phyloP scores from a whole-genome alignment of 2,888 invertebrate species.

The Cremastinae sp. region DNA sequence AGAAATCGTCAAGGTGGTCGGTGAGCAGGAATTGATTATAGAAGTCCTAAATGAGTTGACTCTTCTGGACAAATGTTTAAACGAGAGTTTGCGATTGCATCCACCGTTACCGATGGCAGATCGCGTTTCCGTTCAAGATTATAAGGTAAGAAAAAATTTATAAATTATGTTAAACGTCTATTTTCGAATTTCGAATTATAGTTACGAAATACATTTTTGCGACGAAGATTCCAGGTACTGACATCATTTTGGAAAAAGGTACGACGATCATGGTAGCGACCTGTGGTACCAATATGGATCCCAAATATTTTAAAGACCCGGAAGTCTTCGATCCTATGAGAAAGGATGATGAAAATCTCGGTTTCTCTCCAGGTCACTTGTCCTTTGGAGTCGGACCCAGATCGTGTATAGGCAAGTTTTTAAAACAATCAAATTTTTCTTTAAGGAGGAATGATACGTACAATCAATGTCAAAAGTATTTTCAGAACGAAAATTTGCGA shows the following conservation, averaged over 20 bases:
- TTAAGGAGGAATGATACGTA: too few relatives aligned
- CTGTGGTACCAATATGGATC: slow-evolving; percentile 68
- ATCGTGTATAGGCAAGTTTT: slow-evolving; percentile 69
- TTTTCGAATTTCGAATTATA: not conserved
- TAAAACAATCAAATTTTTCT: too few relatives aligned
- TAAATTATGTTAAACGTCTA: not conserved
- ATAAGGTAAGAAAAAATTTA: slow-evolving; percentile 62
- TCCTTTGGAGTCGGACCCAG: slow-evolving; percentile 72
- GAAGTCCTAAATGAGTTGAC: slow-evolving; percentile 67
- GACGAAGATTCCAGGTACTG: slow-evolving; percentile 66
- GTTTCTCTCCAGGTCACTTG: slow-evolving; percentile 61
- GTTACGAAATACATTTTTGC: slow-evolving; percentile 9
- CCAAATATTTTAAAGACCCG: slow-evolving; percentile 68
- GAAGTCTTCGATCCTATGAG: slow-evolving; percentile 68
- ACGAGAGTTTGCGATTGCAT: slow-evolving; percentile 70
- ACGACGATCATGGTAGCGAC: slow-evolving; percentile 67
- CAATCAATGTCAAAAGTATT: too few relatives aligned
- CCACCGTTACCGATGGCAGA: slow-evolving; percentile 71
- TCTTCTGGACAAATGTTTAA: slow-evolving; percentile 69
- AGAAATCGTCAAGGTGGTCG: slow-evolving; percentile 61
- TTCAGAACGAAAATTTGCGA: too few relatives aligned
- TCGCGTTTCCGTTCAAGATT: slow-evolving; percentile 67
- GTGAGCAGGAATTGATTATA: slow-evolving; percentile 60
- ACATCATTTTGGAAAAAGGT: slow-evolving; percentile 67
- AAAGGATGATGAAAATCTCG: slow-evolving; percentile 59